Base-by-base conservation (phyloP, 2,113 vertebrate genomes). In the Elachura formosa region DNA sequence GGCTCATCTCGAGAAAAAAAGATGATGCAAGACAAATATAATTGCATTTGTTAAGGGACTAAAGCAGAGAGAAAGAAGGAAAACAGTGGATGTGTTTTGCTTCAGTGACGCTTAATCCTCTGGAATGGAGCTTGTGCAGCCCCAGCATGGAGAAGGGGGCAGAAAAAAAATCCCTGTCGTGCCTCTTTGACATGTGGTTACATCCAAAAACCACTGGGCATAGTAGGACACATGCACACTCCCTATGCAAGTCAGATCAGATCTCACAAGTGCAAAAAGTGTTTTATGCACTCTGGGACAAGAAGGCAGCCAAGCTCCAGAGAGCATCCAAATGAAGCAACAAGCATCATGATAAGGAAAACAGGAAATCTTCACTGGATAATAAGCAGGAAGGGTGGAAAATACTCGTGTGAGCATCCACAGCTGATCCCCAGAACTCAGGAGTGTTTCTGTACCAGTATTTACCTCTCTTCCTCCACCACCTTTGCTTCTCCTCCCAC, bases 11-110 rank as follows among this genome's bases (percentile, higher is more conserved):
- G 0, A 80, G 85, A 66, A 61, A 90, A 94, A 95, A 61, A 87
- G 87, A 91, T 41, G 68, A 90, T 48, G 46, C 78, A 84, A 81
- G 93, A 89, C 87, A 97, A 95, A 97, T 83, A 51, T 74, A 97
- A 97, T 90, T 95, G 91, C 52, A 71, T 96, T 96, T 87, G 92
- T 83, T 78, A 73, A 61, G 73, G 66, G 66, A 90, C 89, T 80
- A 52, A 86, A 55, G 75, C 83, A 93, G 94, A 51, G 5, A 90
- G 92, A 63, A 45, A 48, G 85, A 83, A 61, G 69, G 61, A 43
- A 82, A 28, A 45, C 49, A 25, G 40, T 1, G 78, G 88, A 59
- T 28, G 54, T 21, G 9, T 40, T 54, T 83, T 63, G 48, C 85
- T 92, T 41, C 6, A 11, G 69, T 36, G 59, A 38, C 82, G 84